A percentile compares a stretch with the other conserved stretches of the same genome.
phyloP scores from a whole-genome alignment of 2,797 vertebrate species.

The Sternarchorhynchus goeldii region DNA sequence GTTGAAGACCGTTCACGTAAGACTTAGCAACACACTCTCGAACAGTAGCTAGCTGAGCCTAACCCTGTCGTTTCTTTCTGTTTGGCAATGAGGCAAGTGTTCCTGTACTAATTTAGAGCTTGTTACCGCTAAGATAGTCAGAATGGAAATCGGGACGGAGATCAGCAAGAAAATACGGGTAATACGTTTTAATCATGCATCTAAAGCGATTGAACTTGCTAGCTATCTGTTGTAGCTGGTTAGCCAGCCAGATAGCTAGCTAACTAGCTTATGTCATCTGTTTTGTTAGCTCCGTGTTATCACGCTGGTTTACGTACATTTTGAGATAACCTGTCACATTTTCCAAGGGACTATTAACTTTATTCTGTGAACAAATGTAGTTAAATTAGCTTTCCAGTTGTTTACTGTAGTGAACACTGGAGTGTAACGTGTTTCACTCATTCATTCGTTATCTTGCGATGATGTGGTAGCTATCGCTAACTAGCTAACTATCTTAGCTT shows the following conservation, averaged over 20 bases:
- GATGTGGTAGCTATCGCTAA: too few relatives aligned
- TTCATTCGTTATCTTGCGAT: too few relatives aligned
- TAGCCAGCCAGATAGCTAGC: too few relatives aligned
- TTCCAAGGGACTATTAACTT: too few relatives aligned
- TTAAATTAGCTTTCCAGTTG: too few relatives aligned
- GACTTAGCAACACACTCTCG: constrained; percentile 5
- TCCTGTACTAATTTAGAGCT: neutral
- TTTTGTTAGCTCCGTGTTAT: neutral
- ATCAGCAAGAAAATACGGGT: constrained; percentile 84
- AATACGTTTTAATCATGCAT: constrained; percentile 35
- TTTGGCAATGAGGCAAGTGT: neutral
- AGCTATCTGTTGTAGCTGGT: neutral
- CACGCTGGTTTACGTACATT: too few relatives aligned
- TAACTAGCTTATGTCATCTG: constrained; percentile 17
- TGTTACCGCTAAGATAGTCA: neutral
- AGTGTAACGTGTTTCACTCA: too few relatives aligned
- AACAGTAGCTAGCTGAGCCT: neutral
- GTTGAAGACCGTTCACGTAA: neutral
- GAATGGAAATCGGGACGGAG: constrained; percentile 80
- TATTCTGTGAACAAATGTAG: too few relatives aligned
- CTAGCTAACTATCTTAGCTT: too few relatives aligned
- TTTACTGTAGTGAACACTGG: too few relatives aligned
- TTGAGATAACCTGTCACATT: too few relatives aligned
- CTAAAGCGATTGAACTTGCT: constrained; percentile 23
- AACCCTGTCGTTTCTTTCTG: neutral